Conservation (phyloP, 2,113 vertebrate species). For the Mobula hypostoma region DNA sequence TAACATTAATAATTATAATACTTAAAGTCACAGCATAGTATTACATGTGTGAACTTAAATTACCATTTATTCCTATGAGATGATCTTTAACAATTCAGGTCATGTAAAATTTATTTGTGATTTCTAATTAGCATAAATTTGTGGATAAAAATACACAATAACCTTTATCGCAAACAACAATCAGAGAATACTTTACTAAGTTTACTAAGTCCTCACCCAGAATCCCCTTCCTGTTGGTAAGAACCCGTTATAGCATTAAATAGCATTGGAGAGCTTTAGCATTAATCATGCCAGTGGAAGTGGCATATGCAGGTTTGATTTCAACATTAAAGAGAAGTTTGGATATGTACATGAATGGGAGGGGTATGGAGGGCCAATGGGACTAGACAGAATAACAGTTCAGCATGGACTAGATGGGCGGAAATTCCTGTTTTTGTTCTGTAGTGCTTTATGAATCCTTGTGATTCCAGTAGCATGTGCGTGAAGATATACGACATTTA, state of each 20-base stretch:
- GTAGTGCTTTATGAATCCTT: no score
- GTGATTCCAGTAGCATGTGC: neutral
- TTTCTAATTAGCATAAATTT: neutral
- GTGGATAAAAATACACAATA: neutral
- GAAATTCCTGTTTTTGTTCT: no score
- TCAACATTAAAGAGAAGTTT: no score
- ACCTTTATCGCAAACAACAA: neutral
- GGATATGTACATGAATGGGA: no score
- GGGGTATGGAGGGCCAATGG: no score
- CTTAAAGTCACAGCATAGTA: neutral
- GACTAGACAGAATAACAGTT: no score
- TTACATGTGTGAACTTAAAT: neutral
- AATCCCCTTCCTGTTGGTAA: no score
- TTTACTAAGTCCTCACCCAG: neutral
- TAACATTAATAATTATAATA: neutral
- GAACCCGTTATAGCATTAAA: no score
- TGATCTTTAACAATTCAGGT: neutral
- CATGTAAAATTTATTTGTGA: neutral
- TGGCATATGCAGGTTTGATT: no score
- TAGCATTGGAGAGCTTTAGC: neutral
- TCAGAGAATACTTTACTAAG: neutral
- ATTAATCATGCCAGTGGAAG: neutral
- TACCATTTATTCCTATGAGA: neutral
- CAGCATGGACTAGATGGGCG: no score
- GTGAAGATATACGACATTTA: neutral